Conservation (phyloP, 2,113 vertebrate genomes). For the Ornithorhynchus anatinus region DNA sequence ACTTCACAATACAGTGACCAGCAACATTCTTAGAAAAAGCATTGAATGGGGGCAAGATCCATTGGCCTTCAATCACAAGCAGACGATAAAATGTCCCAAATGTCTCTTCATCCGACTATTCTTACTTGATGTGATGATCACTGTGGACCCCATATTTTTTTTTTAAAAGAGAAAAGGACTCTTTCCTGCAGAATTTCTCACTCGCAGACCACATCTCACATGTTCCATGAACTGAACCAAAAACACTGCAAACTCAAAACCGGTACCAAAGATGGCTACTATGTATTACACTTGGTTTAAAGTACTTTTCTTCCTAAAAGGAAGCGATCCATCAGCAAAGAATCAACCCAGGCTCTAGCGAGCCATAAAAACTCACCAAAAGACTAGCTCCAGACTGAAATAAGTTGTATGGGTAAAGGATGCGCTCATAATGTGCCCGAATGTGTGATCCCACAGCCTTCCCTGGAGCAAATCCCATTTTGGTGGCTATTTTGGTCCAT, state of each 20-base stretch:
- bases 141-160: too few species aligned
- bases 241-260: neutral
- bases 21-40: neutral
- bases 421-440: constrained; percentile 91
- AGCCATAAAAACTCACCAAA: constrained; percentile 77
- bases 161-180: too few species aligned
- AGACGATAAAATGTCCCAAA: neutral
- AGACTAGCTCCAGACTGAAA: constrained; percentile 92
- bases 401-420: constrained; percentile 94
- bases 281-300: neutral
- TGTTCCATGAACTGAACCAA: neutral
- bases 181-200: neutral
- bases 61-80: neutral
- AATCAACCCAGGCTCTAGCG: neutral
- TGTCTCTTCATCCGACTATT: too few species aligned
- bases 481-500: constrained; percentile 95
- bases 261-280: too few species aligned
- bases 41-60: neutral
- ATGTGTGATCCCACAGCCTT: constrained; percentile 96
- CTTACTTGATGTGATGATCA: too few species aligned
- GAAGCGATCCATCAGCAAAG: neutral
- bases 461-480: constrained; percentile 93
- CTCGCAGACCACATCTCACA: neutral
- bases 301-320: neutral
- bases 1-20: neutral